A percentile compares a stretch with the other conserved stretches of the same genome.
Conservation (phyloP, 2,113 vertebrate genomes). For the Calyptomena viridis region DNA sequence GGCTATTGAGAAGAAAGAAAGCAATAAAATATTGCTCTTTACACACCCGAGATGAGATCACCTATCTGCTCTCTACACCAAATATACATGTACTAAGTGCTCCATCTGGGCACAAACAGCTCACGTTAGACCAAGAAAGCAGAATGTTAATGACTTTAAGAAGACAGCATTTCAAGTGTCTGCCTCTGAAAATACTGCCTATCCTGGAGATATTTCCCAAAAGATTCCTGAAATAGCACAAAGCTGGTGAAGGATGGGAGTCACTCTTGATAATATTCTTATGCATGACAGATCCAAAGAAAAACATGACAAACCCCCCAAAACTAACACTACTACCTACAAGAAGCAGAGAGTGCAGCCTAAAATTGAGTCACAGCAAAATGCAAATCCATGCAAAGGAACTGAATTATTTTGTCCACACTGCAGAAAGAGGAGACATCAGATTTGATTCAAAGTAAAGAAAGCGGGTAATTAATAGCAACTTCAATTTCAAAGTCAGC, state of each 20-base stretch:
- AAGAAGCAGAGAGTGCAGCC: neutral
- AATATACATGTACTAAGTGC: neutral
- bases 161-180: neutral
- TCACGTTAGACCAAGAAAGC: neutral
- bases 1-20: neutral
- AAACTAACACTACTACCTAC: neutral
- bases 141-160: neutral
- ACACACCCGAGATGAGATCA: neutral
- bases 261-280: neutral
- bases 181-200: neutral
- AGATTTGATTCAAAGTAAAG: constrained; percentile 11
- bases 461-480: constrained; percentile 12
- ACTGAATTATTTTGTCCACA: neutral
- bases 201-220: neutral
- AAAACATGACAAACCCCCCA: neutral
- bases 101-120: neutral
- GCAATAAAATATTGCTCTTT: neutral
- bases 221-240: neutral
- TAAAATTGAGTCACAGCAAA: constrained; percentile 4
- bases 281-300: neutral
- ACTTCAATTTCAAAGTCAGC: neutral
- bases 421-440: constrained; percentile 1
- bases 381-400: neutral
- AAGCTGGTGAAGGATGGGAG: neutral
- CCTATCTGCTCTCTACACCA: neutral